Evolutionary conservation across 2,797 vertebrate species (phyloP).

Genomic region (Ptychobarbus kaznakovi): DNA sequence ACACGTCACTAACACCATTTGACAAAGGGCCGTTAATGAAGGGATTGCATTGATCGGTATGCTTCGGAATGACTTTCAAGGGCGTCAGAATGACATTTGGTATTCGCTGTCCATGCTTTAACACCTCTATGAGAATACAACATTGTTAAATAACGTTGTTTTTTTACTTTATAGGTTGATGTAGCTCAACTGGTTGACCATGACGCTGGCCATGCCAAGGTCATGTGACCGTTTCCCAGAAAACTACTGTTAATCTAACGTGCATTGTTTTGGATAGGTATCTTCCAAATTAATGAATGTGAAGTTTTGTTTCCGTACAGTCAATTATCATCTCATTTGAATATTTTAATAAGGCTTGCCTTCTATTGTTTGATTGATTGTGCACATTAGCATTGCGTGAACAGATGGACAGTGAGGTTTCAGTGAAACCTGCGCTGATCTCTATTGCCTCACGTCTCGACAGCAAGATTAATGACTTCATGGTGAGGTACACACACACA

Average conservation of each 20-base stretch:
- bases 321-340: slow-evolving; percentile 9
- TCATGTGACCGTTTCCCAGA: background rate
- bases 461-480: slow-evolving; percentile 24
- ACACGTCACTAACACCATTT: background rate
- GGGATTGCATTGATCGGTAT: background rate
- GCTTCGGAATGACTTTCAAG: background rate
- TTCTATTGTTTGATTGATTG: background rate
- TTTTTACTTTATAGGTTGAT: background rate
- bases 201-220: background rate
- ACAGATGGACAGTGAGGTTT: slow-evolving; percentile 30
- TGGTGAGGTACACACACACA: background rate
- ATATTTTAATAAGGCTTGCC: slow-evolving; percentile 1
- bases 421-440: slow-evolving; percentile 16
- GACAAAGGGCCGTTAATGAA: background rate
- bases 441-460: background rate
- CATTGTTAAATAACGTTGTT: background rate
- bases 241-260: background rate
- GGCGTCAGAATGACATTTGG: background rate
- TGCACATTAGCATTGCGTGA: slow-evolving; percentile 12
- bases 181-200: background rate
- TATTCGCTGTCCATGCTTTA: no score
- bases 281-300: background rate
- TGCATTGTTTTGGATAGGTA: background rate
- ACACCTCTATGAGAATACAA: background rate
- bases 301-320: background rate